Conservation (phyloP, 1,140 invertebrate species). For the Panonychus citri region DNA sequence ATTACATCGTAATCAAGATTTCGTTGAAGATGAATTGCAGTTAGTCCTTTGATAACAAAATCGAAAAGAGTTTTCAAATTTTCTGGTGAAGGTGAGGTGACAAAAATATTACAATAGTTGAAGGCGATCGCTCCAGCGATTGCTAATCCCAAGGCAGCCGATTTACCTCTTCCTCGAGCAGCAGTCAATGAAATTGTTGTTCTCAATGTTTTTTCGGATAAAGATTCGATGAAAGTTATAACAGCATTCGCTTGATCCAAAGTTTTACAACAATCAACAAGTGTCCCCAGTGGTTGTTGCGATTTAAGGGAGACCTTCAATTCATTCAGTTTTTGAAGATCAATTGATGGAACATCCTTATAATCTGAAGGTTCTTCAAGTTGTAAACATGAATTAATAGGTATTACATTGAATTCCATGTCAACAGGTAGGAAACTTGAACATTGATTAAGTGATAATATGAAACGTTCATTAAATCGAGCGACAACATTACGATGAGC, state of each 20-base stretch:
- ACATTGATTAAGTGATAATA: conserved; percentile 71
- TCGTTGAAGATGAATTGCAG: conserved; percentile 61
- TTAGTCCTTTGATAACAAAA: conserved; percentile 89
- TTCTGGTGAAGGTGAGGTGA: conserved; percentile 90
- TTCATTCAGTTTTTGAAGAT: conserved; percentile 33
- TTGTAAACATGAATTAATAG: conserved; percentile 65
- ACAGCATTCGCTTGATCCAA: conserved; percentile 69
- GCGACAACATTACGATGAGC: conserved; percentile 61
- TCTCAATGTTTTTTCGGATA: conserved; percentile 71
- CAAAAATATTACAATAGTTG: conserved; percentile 92
- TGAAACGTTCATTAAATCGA: conserved; percentile 87
- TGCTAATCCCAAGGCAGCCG: conserved; percentile 82
- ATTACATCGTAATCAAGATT: conserved; percentile 86
- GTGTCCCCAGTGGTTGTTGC: conserved; percentile 62
- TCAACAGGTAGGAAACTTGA: conserved; percentile 62
- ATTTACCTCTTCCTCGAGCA: conserved; percentile 87
- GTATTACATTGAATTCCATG: conserved; percentile 73
- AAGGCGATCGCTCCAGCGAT: conserved; percentile 42
- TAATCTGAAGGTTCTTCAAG: conserved; percentile 39
- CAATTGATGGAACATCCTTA: conserved; percentile 16
- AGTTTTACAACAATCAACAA: conserved; percentile 79
- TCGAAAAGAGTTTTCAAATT: conserved; percentile 96
- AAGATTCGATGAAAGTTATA: conserved; percentile 76
- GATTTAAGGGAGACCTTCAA: conserved; percentile 47
- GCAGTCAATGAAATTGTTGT: conserved; percentile 87